Percentiles rank a stretch among this genome's conserved stretches.
These are phyloP conservation scores for Gallinago jamesoni DNA, from an alignment of 2,113 vertebrate species.

Conservation along the genomic window DNA sequence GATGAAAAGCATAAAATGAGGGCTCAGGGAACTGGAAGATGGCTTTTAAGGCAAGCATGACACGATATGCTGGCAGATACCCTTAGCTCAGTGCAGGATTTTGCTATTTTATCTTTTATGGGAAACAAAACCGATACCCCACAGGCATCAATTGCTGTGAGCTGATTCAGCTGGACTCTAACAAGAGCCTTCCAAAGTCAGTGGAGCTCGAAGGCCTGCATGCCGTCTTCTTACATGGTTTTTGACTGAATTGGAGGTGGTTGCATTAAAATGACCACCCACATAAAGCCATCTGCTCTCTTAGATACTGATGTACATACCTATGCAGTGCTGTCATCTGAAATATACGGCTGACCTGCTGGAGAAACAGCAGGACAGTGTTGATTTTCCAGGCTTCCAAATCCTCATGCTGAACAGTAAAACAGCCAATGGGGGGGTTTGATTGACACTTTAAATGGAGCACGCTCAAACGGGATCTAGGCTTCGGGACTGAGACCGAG, in stretches of 20 bases:
- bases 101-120: not conserved
- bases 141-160: not conserved
- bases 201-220: not conserved
- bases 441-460: conserved; percentile 13
- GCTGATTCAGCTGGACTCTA: not conserved
- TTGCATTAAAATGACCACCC: conserved; percentile 10
- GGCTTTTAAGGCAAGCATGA: not conserved
- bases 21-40: not conserved
- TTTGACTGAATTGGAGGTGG: not conserved
- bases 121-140: not conserved
- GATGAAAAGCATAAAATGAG: not conserved
- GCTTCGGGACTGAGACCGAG: not conserved
- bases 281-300: conserved; percentile 38
- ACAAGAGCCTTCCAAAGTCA: not conserved
- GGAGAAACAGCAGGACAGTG: conserved; percentile 39
- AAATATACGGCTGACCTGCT: conserved; percentile 10
- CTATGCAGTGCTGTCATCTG: conserved; percentile 24
- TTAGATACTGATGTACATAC: not conserved
- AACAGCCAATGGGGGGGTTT: not conserved
- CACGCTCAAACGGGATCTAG: not conserved
- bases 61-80: not conserved
- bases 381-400: conserved; percentile 49
- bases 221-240: not conserved
- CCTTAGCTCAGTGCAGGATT: not conserved
- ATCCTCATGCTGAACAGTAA: conserved; percentile 29